Base-by-base conservation (phyloP, 2,113 vertebrate species). In the Sterrhoptilus dennistouni region DNA sequence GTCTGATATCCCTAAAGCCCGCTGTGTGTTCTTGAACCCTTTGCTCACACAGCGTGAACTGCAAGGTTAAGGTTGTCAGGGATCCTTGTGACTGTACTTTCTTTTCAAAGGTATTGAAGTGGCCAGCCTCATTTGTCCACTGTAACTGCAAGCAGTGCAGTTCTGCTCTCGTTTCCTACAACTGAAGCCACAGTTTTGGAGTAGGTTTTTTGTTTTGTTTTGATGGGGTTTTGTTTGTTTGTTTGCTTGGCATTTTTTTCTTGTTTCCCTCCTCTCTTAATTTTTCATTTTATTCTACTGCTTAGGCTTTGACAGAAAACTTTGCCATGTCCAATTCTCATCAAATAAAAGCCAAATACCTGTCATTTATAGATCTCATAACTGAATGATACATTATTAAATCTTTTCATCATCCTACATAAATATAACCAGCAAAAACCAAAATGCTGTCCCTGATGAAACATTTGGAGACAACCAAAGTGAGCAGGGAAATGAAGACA, bases 171-270 rank as follows among this genome's bases (percentile, higher is more conserved):
- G 4, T 23, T 14, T 14, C 12, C n/a, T 87, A 40, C n/a, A 75
- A 10, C 16, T 45, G 8, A 27, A 84, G 47, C 7, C 2, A 2
- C 12, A 52, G 14, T 33, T 83, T 42, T n/a, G 4, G 6, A 6
- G 3, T 12, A 59, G 0, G 3, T 56, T 49, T 49, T 52, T 52
- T 52, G 52, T 5, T 13, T 69, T 50, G 21, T 44, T 68, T 50
- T 44, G 36, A 31, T 50, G 15, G 7, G 16, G 0, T 12, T 2
- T 38, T 38, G 38, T 38, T 38, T 38, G 38, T 38, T 33, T 14
- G 6, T 42, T 57, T 50, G 6, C 1, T 49, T 57, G 42, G 2
- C 3, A 1, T 5, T 22, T 23, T 22, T 15, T 23, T 29, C 38
- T 59, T 11, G 3, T n/a, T 72, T 78, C 6, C 64, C 13, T 77